These are phyloP conservation scores for Taurulus bubalis DNA, from an alignment of 2,113 vertebrate species.

Conservation along the genomic window DNA sequence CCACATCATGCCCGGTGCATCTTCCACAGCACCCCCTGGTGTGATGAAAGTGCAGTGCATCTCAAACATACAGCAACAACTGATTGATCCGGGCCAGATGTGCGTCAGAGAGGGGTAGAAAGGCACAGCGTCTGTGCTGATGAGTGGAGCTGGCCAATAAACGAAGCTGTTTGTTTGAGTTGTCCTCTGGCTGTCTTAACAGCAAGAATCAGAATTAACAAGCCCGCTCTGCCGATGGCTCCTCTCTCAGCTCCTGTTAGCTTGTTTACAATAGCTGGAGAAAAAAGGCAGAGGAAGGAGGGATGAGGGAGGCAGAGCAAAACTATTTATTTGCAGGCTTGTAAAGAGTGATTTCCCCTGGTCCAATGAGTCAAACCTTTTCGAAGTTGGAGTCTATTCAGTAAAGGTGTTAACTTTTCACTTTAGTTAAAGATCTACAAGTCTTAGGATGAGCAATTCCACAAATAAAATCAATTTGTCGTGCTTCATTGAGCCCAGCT, in stretches of 20 bases:
- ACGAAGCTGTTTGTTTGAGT: constrained; percentile 52
- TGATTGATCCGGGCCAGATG: constrained; percentile 33
- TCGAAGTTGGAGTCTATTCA: constrained; percentile 25
- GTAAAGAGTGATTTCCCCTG: neutral
- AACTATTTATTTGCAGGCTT: constrained; percentile 21
- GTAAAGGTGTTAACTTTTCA: constrained; percentile 32
- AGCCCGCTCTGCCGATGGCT: constrained; percentile 2
- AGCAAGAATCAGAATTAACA: constrained; percentile 9
- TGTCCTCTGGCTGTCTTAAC: constrained; percentile 33
- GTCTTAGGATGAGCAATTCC: constrained; percentile 32
- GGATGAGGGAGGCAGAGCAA: constrained; percentile 3
- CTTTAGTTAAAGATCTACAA: constrained; percentile 60
- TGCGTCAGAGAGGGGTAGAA: constrained; percentile 32
- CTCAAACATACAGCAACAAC: neutral
- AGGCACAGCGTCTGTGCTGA: constrained; percentile 47
- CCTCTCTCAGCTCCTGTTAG: neutral
- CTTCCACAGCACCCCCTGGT: constrained; percentile 73
- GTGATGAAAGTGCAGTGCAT: constrained; percentile 34
- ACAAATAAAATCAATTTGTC: constrained; percentile 49
- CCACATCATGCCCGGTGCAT: constrained; percentile 7
- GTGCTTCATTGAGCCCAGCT: constrained; percentile 29
- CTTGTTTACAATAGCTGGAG: constrained; percentile 37
- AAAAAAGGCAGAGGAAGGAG: neutral
- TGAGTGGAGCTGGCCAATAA: constrained; percentile 41
- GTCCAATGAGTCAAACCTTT: constrained; percentile 43